Conservation (phyloP, 2,888 invertebrate species). For the Hirtodrosophila histrioides region DNA sequence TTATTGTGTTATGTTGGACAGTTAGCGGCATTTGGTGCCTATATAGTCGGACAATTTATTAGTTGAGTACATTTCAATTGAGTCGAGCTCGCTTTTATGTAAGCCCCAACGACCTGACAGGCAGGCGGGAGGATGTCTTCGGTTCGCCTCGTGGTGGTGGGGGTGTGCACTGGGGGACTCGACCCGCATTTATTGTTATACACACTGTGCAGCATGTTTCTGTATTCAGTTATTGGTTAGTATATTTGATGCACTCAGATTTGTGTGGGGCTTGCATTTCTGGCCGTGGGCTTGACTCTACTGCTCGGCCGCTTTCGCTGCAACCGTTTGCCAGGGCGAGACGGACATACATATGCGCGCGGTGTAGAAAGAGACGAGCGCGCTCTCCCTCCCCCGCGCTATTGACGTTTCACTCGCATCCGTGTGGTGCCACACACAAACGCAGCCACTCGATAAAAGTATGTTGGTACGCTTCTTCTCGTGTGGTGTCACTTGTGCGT, state of each 20-base stretch:
- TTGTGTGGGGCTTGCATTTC: conserved; percentile 12
- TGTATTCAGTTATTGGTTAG: conserved; percentile 10
- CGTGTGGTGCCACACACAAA: conserved; percentile 49
- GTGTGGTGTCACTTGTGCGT: conserved; percentile 9
- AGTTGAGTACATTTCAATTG: too few relatives aligned
- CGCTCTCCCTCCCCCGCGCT: conserved; percentile 18
- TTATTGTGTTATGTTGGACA: conserved; percentile 5
- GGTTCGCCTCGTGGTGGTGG: conserved; percentile 1
- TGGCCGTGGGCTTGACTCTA: conserved; percentile 31
- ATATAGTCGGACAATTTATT: too few relatives aligned
- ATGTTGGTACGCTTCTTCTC: conserved; percentile 58
- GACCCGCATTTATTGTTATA: conserved; percentile 29
- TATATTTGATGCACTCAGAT: conserved; percentile 16
- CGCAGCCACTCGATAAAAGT: conserved; percentile 54
- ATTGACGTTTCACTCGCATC: conserved; percentile 55
- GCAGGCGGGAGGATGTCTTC: not conserved
- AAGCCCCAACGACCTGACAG: not conserved
- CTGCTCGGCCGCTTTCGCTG: conserved; percentile 29
- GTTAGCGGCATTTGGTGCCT: conserved; percentile 21
- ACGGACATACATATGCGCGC: conserved; percentile 19
- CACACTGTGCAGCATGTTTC: conserved; percentile 12
- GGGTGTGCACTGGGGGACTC: conserved; percentile 11
- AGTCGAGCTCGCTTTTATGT: too few relatives aligned
- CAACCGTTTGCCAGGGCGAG: conserved; percentile 45
- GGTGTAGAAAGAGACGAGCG: conserved; percentile 27